Evolutionary conservation across 2,888 invertebrate genomes (phyloP), one percentile per base, ranked within the genome.

Genomic region (Rapana venosa): DNA sequence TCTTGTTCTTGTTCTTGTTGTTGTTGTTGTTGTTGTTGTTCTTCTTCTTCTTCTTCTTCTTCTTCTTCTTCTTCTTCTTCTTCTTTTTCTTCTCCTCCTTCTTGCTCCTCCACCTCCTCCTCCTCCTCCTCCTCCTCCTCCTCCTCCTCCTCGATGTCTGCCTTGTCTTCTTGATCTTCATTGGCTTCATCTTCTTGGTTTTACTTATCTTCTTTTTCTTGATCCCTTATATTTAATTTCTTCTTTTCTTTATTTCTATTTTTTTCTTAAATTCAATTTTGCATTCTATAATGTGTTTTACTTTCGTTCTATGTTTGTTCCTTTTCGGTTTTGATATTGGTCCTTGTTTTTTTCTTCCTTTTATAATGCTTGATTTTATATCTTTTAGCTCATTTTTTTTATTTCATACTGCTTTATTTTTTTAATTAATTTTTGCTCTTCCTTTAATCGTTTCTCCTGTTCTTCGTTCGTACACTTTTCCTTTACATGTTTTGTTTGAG

Each of bases 11-110:
- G 20, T 70, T 70, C 70, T 70, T 70, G 20, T 70, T 70, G 20
- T 70, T 70, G 20, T 70, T 70, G 20, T 70, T 70, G 20, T 70
- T 70, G 20, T 70, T 70, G 20, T 70, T 70, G 20, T 70, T 70
- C 70, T 70, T 70, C 79, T 17, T 79, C 79, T 11, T 70, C 70
- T 70, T 70, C 70, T 70, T 70, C 70, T 70, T 70, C 70, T 70
- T 70, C 70, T 70, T 70, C 70, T 70, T 70, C 70, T 70, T 70
- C 70, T 70, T 70, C 70, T 70, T 30, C 32, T 15, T 79, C 32
- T 11, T 79, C 30, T 17, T 79, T 26, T 15, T 32, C n/a, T 11
- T 32, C 32, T 11, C 22, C 79, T 15, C 22, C 79, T 13, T n/a
- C 30, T 17, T 79, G 13, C 17, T 61, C 61, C 8, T 61, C 61